Percentiles rank a stretch among this genome's conserved stretches.
Evolutionary conservation across 1,140 invertebrate species (phyloP).

Genomic region (Drosophila nebulosa): DNA sequence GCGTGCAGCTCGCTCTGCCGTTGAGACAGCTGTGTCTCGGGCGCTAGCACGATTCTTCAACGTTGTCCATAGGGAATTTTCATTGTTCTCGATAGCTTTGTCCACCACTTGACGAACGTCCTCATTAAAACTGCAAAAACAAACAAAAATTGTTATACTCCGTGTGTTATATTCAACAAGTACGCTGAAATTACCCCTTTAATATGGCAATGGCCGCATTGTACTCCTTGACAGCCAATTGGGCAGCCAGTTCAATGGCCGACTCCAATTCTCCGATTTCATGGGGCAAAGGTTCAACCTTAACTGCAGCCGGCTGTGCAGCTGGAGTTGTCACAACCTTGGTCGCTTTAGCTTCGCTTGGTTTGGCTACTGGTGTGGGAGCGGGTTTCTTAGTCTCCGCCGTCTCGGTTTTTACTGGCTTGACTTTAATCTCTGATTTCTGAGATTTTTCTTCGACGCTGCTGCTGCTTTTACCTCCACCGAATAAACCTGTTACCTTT

Average conservation of each 20-base stretch:
- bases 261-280: constrained; percentile 83
- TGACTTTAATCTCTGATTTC: constrained; percentile 3
- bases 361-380: not conserved
- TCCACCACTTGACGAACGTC: constrained; percentile 85
- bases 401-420: constrained; percentile 12
- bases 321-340: constrained; percentile 6
- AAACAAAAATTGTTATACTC: not conserved
- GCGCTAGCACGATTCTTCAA: constrained; percentile 83
- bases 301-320: not conserved
- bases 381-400: constrained; percentile 21
- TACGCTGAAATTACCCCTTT: constrained; percentile 60
- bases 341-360: constrained; percentile 8
- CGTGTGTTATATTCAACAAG: too few relatives aligned
- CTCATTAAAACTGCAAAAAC: constrained; percentile 82
- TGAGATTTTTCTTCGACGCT: constrained; percentile 39
- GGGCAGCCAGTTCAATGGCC: constrained; percentile 82
- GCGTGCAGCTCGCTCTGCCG: constrained; percentile 82
- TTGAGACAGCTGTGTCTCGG: constrained; percentile 81
- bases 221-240: constrained; percentile 83
- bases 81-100: constrained; percentile 83
- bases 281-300: constrained; percentile 43
- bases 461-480: constrained; percentile 26
- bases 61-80: constrained; percentile 83
- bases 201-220: constrained; percentile 82
- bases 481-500: constrained; percentile 65